Evolutionary conservation across 1,140 invertebrate species (phyloP).

Genomic region (Ips nitidus): DNA sequence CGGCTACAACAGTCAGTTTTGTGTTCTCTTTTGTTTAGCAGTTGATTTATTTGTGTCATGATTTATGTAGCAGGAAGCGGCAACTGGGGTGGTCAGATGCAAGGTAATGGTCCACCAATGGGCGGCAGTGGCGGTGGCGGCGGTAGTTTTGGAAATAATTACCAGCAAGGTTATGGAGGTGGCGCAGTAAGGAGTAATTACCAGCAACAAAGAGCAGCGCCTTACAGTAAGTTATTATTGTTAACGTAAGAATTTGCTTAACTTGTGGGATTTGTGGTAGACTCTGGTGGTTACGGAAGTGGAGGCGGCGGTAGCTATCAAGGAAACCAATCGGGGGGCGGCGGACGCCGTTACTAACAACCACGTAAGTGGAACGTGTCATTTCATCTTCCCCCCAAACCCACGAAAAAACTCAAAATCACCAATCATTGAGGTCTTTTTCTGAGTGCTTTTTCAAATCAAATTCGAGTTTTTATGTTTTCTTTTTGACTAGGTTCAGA

Average conservation of each 20-base stretch:
- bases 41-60: neutral
- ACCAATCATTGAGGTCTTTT: too few species aligned
- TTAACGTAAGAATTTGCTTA: neutral
- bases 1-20: conserved; percentile 15
- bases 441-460: too few species aligned
- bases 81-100: conserved; percentile 53
- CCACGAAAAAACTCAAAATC: too few species aligned
- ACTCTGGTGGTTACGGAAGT: conserved; percentile 31
- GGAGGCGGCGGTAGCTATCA: conserved; percentile 33
- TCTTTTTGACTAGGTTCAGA: too few species aligned
- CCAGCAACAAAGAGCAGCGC: conserved; percentile 63
- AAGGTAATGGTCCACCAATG: conserved; percentile 56
- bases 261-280: conserved; percentile 35
- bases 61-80: conserved; percentile 28
- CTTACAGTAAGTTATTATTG: conserved; percentile 60
- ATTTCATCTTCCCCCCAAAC: too few species aligned
- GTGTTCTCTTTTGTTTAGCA: conserved; percentile 8
- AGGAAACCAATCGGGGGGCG: neutral
- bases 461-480: too few species aligned
- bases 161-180: conserved; percentile 73
- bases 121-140: conserved; percentile 56
- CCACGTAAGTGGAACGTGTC: too few species aligned
- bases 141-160: conserved; percentile 70
- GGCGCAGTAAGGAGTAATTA: conserved; percentile 65
- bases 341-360: neutral